Evolutionary conservation across 2,797 vertebrate species (phyloP).

Genomic region (Gadopsis marmoratus): DNA sequence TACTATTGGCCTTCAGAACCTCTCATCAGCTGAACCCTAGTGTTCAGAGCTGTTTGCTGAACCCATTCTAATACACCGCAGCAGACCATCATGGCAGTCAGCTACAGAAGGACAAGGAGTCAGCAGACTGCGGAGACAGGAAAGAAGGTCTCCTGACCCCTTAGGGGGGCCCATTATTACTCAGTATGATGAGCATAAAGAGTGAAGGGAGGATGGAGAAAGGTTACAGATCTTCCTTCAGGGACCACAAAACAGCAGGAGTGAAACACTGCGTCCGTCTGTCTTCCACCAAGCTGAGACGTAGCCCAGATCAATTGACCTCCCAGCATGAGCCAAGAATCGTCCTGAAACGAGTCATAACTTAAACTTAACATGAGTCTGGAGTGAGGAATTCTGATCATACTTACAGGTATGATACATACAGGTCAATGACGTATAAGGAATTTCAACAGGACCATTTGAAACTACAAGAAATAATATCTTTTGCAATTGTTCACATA

Average conservation of each 20-base stretch:
- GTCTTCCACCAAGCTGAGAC: conserved; percentile 28
- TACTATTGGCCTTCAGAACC: not conserved
- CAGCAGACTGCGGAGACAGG: conserved; percentile 18
- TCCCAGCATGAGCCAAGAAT: conserved; percentile 64
- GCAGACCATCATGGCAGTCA: not conserved
- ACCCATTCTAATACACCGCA: not conserved
- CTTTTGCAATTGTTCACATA: not conserved
- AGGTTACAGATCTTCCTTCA: conserved; percentile 77
- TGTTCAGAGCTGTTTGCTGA: not conserved
- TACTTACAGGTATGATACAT: no score
- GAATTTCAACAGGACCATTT: not conserved
- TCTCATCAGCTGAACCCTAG: not conserved
- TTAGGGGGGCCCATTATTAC: conserved; percentile 73
- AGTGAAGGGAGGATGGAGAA: conserved; percentile 68
- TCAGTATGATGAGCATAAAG: conserved; percentile 68
- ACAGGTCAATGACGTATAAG: not conserved
- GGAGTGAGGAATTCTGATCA: not conserved
- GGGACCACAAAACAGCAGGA: conserved; percentile 63
- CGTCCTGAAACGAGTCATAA: not conserved
- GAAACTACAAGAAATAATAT: not conserved
- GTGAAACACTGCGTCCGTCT: conserved; percentile 29
- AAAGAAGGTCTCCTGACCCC: conserved; percentile 19
- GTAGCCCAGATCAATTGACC: conserved; percentile 80
- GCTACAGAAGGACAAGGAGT: conserved; percentile 6
- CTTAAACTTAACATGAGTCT: not conserved